A percentile compares a stretch with the other conserved stretches of the same genome.
These are phyloP conservation scores for Sebastes steindachneri DNA, from an alignment of 2,797 vertebrate genomes.

Conservation along the genomic window DNA sequence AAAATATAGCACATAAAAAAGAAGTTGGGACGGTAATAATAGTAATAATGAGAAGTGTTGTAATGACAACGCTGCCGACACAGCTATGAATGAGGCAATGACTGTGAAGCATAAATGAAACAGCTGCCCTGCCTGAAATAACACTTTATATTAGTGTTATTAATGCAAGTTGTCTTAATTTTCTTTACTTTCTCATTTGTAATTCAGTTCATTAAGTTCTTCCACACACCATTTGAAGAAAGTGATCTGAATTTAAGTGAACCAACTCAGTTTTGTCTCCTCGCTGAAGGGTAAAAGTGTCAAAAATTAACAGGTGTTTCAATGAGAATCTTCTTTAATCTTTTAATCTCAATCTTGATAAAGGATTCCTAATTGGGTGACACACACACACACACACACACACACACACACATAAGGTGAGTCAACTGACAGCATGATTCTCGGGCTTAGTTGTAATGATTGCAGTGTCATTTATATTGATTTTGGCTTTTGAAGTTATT, in stretches of 20 bases:
- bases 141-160: background rate
- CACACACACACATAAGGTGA: background rate
- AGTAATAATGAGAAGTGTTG: background rate
- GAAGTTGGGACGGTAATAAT: too few species aligned
- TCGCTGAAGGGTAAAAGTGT: background rate
- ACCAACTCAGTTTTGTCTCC: background rate
- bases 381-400: too few species aligned
- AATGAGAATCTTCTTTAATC: background rate
- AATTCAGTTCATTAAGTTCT: background rate
- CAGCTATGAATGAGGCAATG: background rate
- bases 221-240: background rate
- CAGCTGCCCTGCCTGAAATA: background rate
- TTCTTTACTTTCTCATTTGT: background rate
- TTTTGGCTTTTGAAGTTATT: too few species aligned
- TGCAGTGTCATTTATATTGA: background rate
- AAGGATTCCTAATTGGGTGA: background rate
- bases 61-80: background rate
- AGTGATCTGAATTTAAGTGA: background rate
- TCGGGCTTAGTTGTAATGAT: background rate
- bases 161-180: background rate
- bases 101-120: background rate
- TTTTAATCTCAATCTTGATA: background rate
- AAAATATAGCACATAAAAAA: background rate
- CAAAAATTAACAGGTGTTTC: background rate
- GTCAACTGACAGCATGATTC: background rate